Conservation (phyloP, 2,888 invertebrate species). For the Sepioteuthis lessoniana region DNA sequence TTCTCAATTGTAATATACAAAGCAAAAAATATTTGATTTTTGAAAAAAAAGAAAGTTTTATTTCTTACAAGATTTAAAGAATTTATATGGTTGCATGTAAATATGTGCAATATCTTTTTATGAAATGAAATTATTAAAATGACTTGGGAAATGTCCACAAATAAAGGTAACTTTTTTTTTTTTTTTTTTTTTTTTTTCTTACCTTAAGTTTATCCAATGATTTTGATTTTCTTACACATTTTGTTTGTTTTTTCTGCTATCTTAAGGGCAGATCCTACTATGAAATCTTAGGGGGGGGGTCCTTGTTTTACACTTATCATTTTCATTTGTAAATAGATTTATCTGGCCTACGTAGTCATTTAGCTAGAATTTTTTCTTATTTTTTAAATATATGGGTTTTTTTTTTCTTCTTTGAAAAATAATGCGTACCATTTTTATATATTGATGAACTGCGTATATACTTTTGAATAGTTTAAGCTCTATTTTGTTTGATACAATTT, state of each 20-base stretch:
- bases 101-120: background rate
- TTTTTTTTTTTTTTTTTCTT: background rate
- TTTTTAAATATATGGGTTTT: background rate
- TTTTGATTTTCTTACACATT: too few relatives aligned
- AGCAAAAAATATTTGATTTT: too few relatives aligned
- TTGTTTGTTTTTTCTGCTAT: slow-evolving; percentile 2
- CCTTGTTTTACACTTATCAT: background rate
- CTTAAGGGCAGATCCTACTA: slow-evolving; percentile 15
- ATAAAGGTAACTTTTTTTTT: background rate
- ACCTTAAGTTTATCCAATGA: background rate
- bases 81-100: background rate
- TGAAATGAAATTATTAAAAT: background rate
- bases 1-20: too few relatives aligned
- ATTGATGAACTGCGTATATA: background rate
- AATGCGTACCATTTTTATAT: background rate
- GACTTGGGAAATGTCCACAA: background rate
- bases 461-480: background rate
- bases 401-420: background rate
- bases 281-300: background rate
- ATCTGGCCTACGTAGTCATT: background rate
- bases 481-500: background rate
- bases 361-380: background rate
- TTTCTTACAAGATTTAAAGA: too few relatives aligned
- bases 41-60: too few relatives aligned
- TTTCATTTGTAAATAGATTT: background rate